These are phyloP conservation scores for Platysternon megacephalum DNA, from an alignment of 2,113 vertebrate species.

Conservation along the genomic window DNA sequence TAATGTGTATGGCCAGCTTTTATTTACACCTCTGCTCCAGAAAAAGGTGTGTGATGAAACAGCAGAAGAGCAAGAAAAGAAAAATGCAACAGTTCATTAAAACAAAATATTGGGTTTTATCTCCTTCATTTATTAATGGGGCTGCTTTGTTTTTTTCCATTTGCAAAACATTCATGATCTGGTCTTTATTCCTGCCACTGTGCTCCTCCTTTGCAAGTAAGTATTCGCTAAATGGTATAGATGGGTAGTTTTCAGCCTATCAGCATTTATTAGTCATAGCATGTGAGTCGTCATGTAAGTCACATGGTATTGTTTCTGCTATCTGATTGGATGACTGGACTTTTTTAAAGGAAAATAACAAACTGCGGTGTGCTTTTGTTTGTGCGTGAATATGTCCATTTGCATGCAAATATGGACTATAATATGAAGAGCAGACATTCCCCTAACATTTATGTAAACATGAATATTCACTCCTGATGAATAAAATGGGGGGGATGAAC, in stretches of 20 bases:
- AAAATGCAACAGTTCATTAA: slow-evolving; percentile 25
- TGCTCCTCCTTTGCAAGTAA: background rate
- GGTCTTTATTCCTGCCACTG: background rate
- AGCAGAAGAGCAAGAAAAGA: background rate
- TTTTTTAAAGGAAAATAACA: background rate
- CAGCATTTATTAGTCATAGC: background rate
- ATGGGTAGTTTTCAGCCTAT: background rate
- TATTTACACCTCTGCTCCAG: slow-evolving; percentile 46
- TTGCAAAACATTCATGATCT: background rate
- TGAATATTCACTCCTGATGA: background rate
- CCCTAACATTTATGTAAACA: background rate
- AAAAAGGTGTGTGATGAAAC: slow-evolving; percentile 41
- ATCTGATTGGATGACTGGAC: background rate
- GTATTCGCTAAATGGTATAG: background rate
- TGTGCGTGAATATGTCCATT: background rate
- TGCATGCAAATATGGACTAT: background rate
- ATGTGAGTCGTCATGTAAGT: background rate
- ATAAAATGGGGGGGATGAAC: background rate
- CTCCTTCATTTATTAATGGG: background rate
- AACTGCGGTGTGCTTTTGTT: background rate
- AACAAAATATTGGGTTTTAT: background rate
- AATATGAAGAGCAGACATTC: background rate
- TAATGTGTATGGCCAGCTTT: slow-evolving; percentile 31
- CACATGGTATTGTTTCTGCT: background rate
- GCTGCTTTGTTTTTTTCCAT: background rate